Evolutionary conservation across 2,113 vertebrate species (phyloP).

Genomic region (Eubucco bourcierii): DNA sequence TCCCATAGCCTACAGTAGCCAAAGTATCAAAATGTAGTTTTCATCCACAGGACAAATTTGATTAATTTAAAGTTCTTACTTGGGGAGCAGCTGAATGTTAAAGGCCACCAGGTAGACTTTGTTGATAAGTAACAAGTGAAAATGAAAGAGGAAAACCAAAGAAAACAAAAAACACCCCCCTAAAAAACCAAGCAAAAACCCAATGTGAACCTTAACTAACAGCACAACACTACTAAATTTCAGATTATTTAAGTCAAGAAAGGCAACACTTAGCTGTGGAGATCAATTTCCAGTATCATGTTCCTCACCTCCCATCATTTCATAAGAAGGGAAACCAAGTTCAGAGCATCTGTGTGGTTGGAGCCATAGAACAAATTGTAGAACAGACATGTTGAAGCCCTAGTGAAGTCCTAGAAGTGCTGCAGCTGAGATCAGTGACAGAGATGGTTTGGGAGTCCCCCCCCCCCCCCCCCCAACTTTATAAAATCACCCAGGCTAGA

Average conservation of each 20-base stretch:
- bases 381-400: not conserved
- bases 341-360: not conserved
- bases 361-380: not conserved
- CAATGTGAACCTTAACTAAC: too few species aligned
- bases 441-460: too few species aligned
- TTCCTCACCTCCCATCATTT: not conserved
- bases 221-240: not conserved
- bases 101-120: not conserved
- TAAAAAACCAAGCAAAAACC: too few species aligned
- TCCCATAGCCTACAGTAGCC: not conserved
- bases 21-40: not conserved
- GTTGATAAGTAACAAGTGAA: not conserved
- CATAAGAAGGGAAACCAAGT: not conserved
- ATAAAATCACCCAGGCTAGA: too few species aligned
- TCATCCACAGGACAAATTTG: rapidly evolving
- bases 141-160: too few species aligned
- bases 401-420: not conserved
- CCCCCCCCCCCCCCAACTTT: too few species aligned
- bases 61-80: not conserved
- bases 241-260: not conserved
- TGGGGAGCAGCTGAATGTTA: not conserved
- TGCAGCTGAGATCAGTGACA: not conserved
- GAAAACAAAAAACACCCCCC: too few species aligned
- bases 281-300: not conserved
- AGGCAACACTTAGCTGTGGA: not conserved